Evolutionary conservation across 2,113 vertebrate genomes (phyloP), one percentile per base, ranked within the genome.

Genomic region (Salvelinus sp.): DNA sequence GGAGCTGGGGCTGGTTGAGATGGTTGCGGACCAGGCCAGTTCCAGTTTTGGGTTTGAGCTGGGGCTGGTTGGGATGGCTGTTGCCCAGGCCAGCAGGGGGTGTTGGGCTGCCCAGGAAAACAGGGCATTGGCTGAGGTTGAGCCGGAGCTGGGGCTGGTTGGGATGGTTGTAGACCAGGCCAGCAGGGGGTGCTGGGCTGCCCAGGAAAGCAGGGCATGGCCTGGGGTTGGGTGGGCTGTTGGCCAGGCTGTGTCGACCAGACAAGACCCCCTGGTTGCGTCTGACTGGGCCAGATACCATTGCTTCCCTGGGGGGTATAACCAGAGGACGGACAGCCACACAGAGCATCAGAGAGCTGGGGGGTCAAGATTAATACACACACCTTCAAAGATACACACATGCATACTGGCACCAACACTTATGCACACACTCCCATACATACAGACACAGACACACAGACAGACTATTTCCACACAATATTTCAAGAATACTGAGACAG

Each of bases 31-130:
- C 14, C 10, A 14, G 3, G 81, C 77, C 10, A 44, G 47, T 60
- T 72, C 16, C 16, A 9, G 0, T 88, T 72, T 75, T 76, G 65
- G 9, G 58, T 54, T 18, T 79, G 0, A 3, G 69, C 50, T n/a
- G 82, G 4, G 50, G 50, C 16, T 89, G 64, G 13, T 54, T 91
- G 93, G 75, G 80, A 65, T 72, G 90, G 60, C 33, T 91, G 90
- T 10, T 18, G 50, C 50, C 75, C 84, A 0, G 92, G 75, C 91
- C 91, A 92, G 80, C 88, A 88, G 60, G 87, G 73, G 7, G 78
- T 80, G 79, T 85, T 88, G 27, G 88, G 82, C 64, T 89, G 91
- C 58, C 91, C 89, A 1, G 90, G 83, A 92, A 92, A 93, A 81
- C 88, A 91, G 0, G 89, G 50, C 50, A 88, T 12, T 83, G 76